Conservation (phyloP, 2,888 invertebrate species). For the Drosophila paranaensis region DNA sequence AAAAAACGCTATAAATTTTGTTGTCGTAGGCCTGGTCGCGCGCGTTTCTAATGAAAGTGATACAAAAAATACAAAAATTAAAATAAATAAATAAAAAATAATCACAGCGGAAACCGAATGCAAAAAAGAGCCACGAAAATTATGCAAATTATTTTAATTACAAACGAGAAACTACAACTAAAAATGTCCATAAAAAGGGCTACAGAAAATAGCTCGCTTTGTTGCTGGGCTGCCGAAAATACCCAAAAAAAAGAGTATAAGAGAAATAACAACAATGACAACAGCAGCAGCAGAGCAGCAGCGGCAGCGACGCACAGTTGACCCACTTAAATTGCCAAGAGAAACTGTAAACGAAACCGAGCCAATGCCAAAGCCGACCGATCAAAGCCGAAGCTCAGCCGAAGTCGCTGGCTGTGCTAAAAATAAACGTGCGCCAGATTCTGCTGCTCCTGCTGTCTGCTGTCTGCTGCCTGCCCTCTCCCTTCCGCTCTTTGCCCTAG, state of each 20-base stretch:
- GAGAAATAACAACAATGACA: not conserved
- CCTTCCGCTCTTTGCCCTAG: not conserved
- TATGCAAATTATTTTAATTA: conserved; percentile 81
- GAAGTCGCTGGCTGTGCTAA: conserved; percentile 64
- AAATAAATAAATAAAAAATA: conserved; percentile 2
- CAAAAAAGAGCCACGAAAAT: conserved; percentile 67
- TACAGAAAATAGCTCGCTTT: conserved; percentile 25
- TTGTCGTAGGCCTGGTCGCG: conserved; percentile 68
- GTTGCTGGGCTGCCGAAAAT: conserved; percentile 30
- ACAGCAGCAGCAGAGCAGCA: conserved; percentile 4
- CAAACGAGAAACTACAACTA: conserved; percentile 65
- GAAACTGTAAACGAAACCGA: conserved; percentile 60
- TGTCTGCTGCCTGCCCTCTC: not conserved
- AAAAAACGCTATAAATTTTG: conserved; percentile 60
- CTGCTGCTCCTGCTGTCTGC: conserved; percentile 43
- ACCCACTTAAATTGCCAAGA: conserved; percentile 77
- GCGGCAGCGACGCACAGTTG: conserved; percentile 40
- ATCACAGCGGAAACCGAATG: conserved; percentile 49
- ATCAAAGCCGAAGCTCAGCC: conserved; percentile 25
- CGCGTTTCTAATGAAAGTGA: conserved; percentile 83
- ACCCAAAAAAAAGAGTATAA: conserved; percentile 17
- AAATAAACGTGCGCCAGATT: conserved; percentile 67
- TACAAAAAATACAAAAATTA: conserved; percentile 32
- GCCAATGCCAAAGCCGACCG: conserved; percentile 15
- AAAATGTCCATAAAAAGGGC: conserved; percentile 64